Percentiles rank a stretch among this genome's conserved stretches.
These are phyloP conservation scores for Cryptosula pallasiana DNA, from an alignment of 2,888 invertebrate species.

Conservation along the genomic window DNA sequence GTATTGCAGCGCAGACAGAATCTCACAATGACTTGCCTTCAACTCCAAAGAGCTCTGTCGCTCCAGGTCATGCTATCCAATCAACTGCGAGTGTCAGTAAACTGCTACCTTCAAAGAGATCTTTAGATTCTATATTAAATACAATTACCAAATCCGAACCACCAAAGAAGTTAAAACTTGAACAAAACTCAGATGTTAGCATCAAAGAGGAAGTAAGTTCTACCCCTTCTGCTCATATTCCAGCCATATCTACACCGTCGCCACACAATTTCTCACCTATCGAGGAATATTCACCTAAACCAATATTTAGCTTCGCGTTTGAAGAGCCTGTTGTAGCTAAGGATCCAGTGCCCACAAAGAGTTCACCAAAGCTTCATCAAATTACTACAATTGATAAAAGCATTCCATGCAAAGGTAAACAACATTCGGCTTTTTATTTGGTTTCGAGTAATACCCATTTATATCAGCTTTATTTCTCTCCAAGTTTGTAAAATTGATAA, in stretches of 20 bases:
- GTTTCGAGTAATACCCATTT: too few relatives aligned
- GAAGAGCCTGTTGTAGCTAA: neutral
- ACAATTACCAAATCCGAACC: slow-evolving; percentile 5
- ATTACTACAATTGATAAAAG: slow-evolving; percentile 16
- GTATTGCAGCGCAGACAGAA: neutral
- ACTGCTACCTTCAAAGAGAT: neutral
- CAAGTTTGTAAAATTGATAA: too few relatives aligned
- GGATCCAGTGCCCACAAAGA: neutral
- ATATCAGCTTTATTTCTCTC: too few relatives aligned
- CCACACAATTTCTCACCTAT: neutral
- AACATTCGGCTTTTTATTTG: too few relatives aligned
- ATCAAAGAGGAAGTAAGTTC: neutral
- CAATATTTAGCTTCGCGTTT: neutral
- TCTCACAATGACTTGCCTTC: neutral
- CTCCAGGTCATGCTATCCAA: neutral
- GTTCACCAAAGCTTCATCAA: neutral
- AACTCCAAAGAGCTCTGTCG: neutral
- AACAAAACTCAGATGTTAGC: neutral
- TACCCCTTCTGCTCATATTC: neutral
- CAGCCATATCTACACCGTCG: neutral
- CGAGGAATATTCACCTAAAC: neutral
- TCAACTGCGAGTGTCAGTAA: neutral
- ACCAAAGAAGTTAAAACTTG: neutral
- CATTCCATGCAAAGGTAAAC: slow-evolving; percentile 24
- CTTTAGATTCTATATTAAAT: slow-evolving; percentile 1